Conservation (phyloP, 2,113 vertebrate genomes). For the Piaya cayana region DNA sequence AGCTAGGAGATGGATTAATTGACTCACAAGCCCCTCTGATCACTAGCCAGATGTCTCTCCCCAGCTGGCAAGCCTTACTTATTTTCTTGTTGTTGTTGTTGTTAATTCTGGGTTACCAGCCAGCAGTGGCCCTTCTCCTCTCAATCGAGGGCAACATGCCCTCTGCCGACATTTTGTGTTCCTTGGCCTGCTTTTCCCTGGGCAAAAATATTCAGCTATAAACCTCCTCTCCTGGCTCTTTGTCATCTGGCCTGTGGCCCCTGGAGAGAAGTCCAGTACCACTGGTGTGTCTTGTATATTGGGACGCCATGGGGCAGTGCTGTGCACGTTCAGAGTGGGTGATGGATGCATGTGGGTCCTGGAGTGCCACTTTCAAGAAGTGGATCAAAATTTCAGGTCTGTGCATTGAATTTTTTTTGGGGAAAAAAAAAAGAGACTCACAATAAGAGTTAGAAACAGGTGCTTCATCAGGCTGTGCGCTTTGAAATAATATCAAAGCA, state of each 20-base stretch:
- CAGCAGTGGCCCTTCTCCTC: constrained; percentile 50
- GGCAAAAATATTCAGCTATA: constrained; percentile 45
- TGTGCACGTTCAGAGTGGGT: no score
- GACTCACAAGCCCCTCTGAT: constrained; percentile 64
- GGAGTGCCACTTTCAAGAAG: neutral
- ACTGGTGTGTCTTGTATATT: neutral
- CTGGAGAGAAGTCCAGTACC: neutral
- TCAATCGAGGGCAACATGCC: constrained; percentile 65
- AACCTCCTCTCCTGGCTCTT: constrained; percentile 20
- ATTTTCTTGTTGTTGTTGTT: constrained; percentile 64
- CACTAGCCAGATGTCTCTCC: constrained; percentile 72
- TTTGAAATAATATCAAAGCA: rapidly evolving
- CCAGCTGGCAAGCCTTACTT: constrained; percentile 66
- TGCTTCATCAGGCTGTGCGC: neutral
- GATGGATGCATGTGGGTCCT: neutral
- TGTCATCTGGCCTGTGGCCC: constrained; percentile 48
- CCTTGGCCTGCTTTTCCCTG: constrained; percentile 41
- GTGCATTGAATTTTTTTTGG: neutral
- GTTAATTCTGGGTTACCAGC: constrained; percentile 67
- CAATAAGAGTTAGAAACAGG: neutral
- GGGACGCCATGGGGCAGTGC: neutral
- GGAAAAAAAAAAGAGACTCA: neutral
- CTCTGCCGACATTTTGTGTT: constrained; percentile 61
- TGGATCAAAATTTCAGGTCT: neutral
- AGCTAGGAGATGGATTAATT: constrained; percentile 59